These are phyloP conservation scores for Protobothrops mucrosquamatus DNA, from an alignment of 2,113 vertebrate species.

Conservation along the genomic window DNA sequence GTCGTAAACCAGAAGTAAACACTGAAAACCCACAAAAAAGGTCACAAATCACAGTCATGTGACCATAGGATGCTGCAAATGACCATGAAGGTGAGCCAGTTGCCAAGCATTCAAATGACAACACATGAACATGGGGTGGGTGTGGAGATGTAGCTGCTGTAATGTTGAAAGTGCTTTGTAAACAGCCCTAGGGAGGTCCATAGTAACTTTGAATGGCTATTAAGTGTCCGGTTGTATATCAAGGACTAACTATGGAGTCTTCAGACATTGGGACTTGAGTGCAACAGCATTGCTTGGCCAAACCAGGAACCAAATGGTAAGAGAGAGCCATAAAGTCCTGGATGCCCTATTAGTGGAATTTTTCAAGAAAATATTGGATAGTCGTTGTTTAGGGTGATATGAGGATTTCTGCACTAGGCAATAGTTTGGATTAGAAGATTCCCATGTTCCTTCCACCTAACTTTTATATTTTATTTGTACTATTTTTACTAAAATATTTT, in stretches of 20 bases:
- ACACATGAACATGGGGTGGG: not conserved
- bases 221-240: not conserved
- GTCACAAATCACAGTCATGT: not conserved
- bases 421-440: not conserved
- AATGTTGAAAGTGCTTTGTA: not conserved
- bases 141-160: not conserved
- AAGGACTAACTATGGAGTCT: not conserved
- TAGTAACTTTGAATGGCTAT: not conserved
- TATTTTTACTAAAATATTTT: not conserved
- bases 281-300: not conserved
- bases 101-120: not conserved
- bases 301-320: not conserved
- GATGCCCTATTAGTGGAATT: not conserved
- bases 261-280: not conserved
- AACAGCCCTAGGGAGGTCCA: not conserved
- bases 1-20: not conserved
- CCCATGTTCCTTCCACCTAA: not conserved
- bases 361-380: not conserved
- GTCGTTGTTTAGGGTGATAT: not conserved
- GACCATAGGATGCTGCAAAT: not conserved
- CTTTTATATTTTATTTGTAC: not conserved
- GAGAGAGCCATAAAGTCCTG: not conserved
- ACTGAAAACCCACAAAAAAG: not conserved
- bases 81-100: not conserved
- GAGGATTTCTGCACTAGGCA: not conserved